phyloP scores from a whole-genome alignment of 1,140 invertebrate species.

The Camponotus pennsylvanicus region DNA sequence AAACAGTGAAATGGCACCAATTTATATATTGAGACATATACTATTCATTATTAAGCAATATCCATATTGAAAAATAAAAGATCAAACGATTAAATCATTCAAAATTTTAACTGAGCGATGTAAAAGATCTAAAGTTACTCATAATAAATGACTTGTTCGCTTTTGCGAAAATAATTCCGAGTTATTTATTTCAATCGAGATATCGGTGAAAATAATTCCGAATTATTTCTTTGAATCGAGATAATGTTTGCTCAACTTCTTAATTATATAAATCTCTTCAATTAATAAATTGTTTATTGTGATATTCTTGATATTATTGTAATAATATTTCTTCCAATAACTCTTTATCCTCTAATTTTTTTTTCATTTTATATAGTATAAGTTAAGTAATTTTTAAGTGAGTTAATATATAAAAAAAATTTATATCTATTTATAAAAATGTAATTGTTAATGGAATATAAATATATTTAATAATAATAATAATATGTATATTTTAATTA shows the following conservation, averaged over 20 bases:
- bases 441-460: background rate
- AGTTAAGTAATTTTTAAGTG: background rate
- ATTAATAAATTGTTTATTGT: slow-evolving; percentile 45
- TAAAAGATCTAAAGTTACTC: slow-evolving; percentile 41
- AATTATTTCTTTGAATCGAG: slow-evolving; percentile 26
- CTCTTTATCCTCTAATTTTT: background rate
- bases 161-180: slow-evolving; percentile 23
- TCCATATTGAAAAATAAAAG: slow-evolving; percentile 8
- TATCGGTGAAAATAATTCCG: slow-evolving; percentile 13
- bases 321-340: background rate
- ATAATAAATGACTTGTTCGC: background rate
- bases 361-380: background rate
- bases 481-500: background rate
- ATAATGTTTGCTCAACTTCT: slow-evolving; percentile 43
- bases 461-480: slow-evolving; percentile 27
- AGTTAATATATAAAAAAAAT: background rate
- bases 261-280: slow-evolving; percentile 64
- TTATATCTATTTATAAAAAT: background rate
- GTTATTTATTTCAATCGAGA: slow-evolving; percentile 34
- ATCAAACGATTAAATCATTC: background rate
- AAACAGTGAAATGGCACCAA: background rate
- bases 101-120: background rate
- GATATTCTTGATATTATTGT: background rate
- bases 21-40: background rate
- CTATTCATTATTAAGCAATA: background rate